These are phyloP conservation scores for Phoxinus phoxinus DNA, from an alignment of 2,113 vertebrate genomes.

Conservation along the genomic window DNA sequence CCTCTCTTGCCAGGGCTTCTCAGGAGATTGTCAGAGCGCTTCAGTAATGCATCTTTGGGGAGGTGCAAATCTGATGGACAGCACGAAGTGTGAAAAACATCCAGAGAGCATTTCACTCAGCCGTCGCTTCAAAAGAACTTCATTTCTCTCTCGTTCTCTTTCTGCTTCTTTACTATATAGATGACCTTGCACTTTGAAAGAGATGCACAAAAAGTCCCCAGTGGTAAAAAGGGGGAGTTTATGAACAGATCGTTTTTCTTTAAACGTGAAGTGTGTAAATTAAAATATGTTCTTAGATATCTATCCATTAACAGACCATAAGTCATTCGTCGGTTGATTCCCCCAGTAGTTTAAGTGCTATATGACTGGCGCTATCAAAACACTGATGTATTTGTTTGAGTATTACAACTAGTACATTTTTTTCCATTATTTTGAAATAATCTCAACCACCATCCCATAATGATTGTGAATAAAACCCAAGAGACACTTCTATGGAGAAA, in stretches of 20 bases:
- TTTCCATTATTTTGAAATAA: neutral
- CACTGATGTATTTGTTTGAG: neutral
- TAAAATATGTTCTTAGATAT: neutral
- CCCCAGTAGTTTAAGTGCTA: neutral
- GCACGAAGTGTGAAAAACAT: constrained; percentile 32
- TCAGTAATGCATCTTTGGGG: constrained; percentile 10
- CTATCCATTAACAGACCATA: too few relatives aligned
- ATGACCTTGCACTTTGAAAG: constrained; percentile 23
- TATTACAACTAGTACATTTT: neutral
- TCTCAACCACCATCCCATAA: neutral
- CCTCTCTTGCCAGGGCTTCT: neutral
- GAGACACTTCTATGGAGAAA: neutral
- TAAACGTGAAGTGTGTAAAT: neutral
- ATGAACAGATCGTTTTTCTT: neutral
- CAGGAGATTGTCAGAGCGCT: neutral
- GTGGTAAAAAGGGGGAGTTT: neutral
- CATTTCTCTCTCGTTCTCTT: neutral
- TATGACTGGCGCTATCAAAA: neutral
- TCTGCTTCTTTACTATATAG: neutral
- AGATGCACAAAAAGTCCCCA: neutral
- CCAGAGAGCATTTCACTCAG: constrained; percentile 10
- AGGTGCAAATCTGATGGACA: constrained; percentile 50
- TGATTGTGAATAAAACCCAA: neutral
- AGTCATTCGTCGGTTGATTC: neutral
- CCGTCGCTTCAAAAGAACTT: constrained; percentile 23